Base-by-base conservation (phyloP, 2,113 vertebrate species). In the Meriones unguiculatus region DNA sequence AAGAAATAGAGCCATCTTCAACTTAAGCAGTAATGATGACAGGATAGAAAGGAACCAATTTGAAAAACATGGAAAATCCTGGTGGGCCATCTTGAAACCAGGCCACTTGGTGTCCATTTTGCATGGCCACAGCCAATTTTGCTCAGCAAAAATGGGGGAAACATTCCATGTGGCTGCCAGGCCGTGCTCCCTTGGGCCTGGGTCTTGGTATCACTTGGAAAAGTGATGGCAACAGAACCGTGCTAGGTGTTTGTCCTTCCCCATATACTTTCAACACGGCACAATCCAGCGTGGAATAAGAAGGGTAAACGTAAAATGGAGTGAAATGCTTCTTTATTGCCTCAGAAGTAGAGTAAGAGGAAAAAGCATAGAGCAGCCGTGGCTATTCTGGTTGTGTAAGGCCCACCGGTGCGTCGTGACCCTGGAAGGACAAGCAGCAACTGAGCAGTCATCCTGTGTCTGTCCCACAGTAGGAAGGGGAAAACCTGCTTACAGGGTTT, bases 31-130 rank as follows among this genome's bases (percentile, higher is more conserved):
- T 67, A 87, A 80, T 57, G 32, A 41, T 78, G 57, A 91, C 12
- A 73, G 91, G n/a, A 38, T 76, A 52, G 38, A 87, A 94, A 87
- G 32, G 92, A 87, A 65, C 41, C 59, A 41, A 78, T 46, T 18
- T 91, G 54, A 90, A 62, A 96, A 46, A 72, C 59, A 75, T 59
- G 77, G 50, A 73, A 93, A 93, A 96, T 64, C 50, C 50, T 64
- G 6, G n/a, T 67, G 54, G 52, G 57, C 18, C 13, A 80, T 14
- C 64, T 50, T 13, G 11, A 57, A 35, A 52, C 0, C 13, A 76
- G 46, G 13, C 7, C 24, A 38, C 70, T 88, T 86, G 72, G 62
- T 46, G 59, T 70, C 12, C 12, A 25, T 15, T 52, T 81, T 77
- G 11, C 8, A 6, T 14, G 30, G 7, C 14, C 11, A 30, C 12